These are phyloP conservation scores for Sebastes minor DNA, from an alignment of 2,797 vertebrate genomes.

Conservation along the genomic window DNA sequence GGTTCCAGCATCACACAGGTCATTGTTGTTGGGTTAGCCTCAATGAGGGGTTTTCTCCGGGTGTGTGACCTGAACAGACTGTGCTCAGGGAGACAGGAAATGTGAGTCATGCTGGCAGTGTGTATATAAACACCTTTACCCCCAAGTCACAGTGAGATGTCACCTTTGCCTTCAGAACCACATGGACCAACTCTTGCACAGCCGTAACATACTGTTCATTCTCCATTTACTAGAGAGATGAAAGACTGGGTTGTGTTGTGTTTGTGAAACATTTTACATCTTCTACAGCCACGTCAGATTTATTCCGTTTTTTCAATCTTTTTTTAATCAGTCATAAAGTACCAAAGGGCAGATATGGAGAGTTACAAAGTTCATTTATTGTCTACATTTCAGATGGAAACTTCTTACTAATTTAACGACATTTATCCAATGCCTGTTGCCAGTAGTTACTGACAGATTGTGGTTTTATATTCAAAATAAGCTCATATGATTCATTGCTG, in stretches of 20 bases:
- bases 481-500: neutral
- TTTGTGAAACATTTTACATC: neutral
- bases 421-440: neutral
- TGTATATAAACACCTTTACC: constrained; percentile 67
- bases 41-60: constrained; percentile 38
- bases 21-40: constrained; percentile 48
- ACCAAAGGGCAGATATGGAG: neutral
- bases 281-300: neutral
- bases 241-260: neutral
- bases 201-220: constrained; percentile 15
- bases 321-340: neutral
- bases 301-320: neutral
- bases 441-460: neutral
- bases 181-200: constrained; percentile 33
- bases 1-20: constrained; percentile 49
- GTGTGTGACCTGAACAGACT: constrained; percentile 66
- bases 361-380: neutral
- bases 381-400: neutral
- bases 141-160: constrained; percentile 59
- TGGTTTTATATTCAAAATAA: neutral
- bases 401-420: neutral
- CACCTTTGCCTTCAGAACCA: constrained; percentile 59
- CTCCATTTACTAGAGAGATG: neutral
- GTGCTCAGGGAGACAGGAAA: constrained; percentile 66
- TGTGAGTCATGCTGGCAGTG: constrained; percentile 66